phyloP scores from a whole-genome alignment of 2,888 invertebrate species.

The Hartigia nigra region DNA sequence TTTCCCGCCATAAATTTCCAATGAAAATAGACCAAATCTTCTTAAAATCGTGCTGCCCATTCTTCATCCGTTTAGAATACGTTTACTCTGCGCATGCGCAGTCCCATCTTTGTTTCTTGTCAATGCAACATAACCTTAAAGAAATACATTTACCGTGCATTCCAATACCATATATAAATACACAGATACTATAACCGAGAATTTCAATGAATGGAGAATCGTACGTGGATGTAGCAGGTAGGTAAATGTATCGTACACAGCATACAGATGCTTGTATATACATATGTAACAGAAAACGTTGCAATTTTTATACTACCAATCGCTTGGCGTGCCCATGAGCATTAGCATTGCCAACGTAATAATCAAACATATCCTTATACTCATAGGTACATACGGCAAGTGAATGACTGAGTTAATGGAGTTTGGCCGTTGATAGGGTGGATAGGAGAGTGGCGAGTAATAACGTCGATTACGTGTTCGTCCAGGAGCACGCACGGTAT shows the following conservation, averaged over 20 bases:
- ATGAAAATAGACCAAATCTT: not conserved
- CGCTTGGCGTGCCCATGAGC: not conserved
- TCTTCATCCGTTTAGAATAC: too few species aligned
- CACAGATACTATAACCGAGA: not conserved
- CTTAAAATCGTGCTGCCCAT: too few species aligned
- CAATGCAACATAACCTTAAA: not conserved
- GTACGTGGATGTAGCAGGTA: not conserved
- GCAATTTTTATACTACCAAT: not conserved
- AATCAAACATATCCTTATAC: not conserved
- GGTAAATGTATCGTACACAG: not conserved
- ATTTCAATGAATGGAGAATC: not conserved
- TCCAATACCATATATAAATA: not conserved
- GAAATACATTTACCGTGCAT: not conserved
- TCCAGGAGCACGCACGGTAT: constrained; percentile 4
- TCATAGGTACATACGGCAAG: not conserved
- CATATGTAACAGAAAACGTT: too few species aligned
- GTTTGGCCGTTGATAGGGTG: constrained; percentile 43
- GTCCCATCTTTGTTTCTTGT: not conserved
- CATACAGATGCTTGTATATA: not conserved
- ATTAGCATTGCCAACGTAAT: not conserved
- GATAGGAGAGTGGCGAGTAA: constrained; percentile 17
- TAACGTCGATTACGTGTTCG: constrained; percentile 15
- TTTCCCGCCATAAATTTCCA: not conserved
- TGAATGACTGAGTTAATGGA: constrained; percentile 52
- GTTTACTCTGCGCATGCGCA: not conserved